phyloP scores from a whole-genome alignment of 35 echinoderm and acorn worm species.

The Anneissia japonica region DNA sequence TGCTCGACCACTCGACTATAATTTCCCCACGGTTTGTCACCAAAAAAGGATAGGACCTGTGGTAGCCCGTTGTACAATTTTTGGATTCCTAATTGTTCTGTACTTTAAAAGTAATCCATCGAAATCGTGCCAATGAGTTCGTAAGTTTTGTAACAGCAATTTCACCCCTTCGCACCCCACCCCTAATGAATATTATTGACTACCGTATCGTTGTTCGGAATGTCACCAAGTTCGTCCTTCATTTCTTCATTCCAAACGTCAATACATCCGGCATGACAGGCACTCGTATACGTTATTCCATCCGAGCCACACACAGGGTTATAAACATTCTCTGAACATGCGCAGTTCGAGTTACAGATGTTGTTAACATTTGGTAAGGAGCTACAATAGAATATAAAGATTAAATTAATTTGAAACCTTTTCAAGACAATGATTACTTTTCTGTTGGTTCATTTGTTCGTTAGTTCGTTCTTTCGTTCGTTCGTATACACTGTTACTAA shows the following conservation, averaged over 20 bases:
- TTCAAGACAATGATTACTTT: neutral
- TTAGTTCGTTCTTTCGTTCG: neutral
- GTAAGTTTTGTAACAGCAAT: too few relatives aligned
- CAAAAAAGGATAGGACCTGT: too few relatives aligned
- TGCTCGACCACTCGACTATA: too few relatives aligned
- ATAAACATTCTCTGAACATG: slow-evolving; percentile 30
- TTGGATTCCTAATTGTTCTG: too few relatives aligned
- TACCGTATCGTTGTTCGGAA: neutral
- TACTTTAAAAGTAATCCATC: too few relatives aligned
- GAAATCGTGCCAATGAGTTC: too few relatives aligned
- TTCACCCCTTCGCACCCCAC: too few relatives aligned
- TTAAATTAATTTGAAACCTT: neutral
- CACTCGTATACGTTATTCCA: slow-evolving; percentile 51
- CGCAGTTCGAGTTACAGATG: slow-evolving; percentile 42
- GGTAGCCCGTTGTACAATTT: too few relatives aligned
- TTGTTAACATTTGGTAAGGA: neutral
- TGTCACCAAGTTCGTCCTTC: neutral
- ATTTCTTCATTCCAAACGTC: neutral
- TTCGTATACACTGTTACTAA: too few relatives aligned
- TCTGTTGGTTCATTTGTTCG: neutral
- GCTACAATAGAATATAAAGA: neutral
- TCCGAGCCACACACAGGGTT: slow-evolving; percentile 49
- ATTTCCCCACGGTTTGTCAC: too few relatives aligned
- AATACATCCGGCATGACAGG: slow-evolving; percentile 64
- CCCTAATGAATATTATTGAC: neutral